Percentiles rank a stretch among this genome's conserved stretches.
Conservation (phyloP, 1,140 invertebrate genomes). For the Copidosoma floridanum region DNA sequence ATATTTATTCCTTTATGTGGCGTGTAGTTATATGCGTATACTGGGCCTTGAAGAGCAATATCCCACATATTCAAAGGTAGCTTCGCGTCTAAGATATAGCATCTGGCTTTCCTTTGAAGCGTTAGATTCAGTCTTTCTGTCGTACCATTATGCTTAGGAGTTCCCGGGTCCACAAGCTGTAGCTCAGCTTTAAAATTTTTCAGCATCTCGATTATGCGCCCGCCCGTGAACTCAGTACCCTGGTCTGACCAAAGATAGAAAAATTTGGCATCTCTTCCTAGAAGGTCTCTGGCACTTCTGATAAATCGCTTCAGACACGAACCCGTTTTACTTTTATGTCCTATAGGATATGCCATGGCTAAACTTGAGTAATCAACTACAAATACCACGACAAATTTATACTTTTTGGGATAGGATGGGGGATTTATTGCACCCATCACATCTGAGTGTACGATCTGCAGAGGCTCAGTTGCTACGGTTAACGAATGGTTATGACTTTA, state of each 20-base stretch:
- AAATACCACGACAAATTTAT: not conserved
- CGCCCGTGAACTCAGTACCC: slow-evolving; percentile 8
- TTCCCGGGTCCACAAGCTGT: not conserved
- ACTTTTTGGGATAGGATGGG: not conserved
- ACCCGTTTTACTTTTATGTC: not conserved
- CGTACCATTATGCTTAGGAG: slow-evolving; percentile 18
- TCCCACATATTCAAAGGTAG: slow-evolving; percentile 40
- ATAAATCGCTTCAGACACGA: not conserved
- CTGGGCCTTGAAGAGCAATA: slow-evolving; percentile 37
- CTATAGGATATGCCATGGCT: not conserved
- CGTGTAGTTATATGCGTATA: slow-evolving; percentile 35
- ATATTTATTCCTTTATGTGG: slow-evolving; percentile 38
- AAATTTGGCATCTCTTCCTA: not conserved
- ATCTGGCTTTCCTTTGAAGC: slow-evolving; percentile 33
- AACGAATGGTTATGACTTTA: too few species aligned
- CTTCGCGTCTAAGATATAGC: slow-evolving; percentile 37
- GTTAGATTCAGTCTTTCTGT: slow-evolving; percentile 32
- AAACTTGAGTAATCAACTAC: not conserved
- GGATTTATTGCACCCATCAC: slow-evolving; percentile 2
- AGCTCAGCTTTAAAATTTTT: not conserved
- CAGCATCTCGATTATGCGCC: slow-evolving; percentile 5
- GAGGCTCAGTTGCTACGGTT: not conserved
- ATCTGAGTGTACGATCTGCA: slow-evolving; percentile 8
- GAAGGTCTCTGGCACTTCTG: not conserved
- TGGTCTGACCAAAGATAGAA: slow-evolving; percentile 8